Base-by-base conservation (phyloP, 2,113 vertebrate genomes). In the Ceyx cyanopectus region DNA sequence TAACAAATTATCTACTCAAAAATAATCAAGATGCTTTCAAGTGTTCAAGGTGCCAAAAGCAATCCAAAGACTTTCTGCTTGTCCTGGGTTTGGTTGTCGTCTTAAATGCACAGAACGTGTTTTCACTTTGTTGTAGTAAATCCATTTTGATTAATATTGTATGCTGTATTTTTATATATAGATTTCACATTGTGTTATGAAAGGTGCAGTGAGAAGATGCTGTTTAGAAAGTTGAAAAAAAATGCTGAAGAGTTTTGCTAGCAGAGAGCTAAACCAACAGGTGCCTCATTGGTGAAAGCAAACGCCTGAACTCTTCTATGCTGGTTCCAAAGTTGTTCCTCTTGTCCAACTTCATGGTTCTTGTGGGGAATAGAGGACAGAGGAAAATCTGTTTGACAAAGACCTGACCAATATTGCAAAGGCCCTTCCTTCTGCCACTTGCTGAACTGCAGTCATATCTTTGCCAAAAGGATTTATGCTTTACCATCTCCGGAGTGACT, bases 101-200 rank as follows among this genome's bases (percentile, higher is more conserved):
- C 32, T 83, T 89, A 74, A 92, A 89, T 94, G 56, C 12, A 24
- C 7, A 69, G 46, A 29, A 58, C 20, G 61, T 26, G 67, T 72
- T 86, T 73, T 91, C 56, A 61, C 15, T 86, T 89, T 27, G 46
- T 9, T 62, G 15, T 29, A 32, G 48, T 84, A 85, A 93, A 92
- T 92, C 29, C 30, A 12, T 21, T 92, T 94, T 91, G 74, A 92
- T 94, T 95, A 89, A 69, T 89, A 82, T 56, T 94, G 62, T 92
- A 37, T 56, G 20, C 8, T 57, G 16, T 23, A 27, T 82, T 67
- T 92, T 90, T 79, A 61, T 48, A 74, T 60, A 30, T 53, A 82
- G 43, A 74, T 91, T 75, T 83, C 69, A 70, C 58, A 54, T 58
- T 67, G 14, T 67, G 24, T 27, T 84, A 53, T 67, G 50, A 87